Evolutionary conservation across 2,113 vertebrate species (phyloP).

Genomic region (Phasianus colchicus): DNA sequence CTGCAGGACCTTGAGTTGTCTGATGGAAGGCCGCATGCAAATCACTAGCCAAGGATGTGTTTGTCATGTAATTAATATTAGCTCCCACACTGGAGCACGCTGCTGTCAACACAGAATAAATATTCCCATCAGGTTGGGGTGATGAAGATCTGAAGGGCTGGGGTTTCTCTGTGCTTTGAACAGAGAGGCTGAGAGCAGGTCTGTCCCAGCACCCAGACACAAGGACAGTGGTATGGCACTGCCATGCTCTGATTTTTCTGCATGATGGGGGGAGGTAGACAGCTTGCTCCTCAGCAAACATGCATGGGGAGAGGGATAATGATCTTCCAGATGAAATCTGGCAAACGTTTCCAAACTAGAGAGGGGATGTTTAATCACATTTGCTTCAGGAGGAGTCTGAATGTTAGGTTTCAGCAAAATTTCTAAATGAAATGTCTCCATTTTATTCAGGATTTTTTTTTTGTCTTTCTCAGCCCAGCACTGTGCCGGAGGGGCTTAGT

Average conservation of each 20-base stretch:
- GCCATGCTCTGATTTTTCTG: background rate
- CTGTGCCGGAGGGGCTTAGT: background rate
- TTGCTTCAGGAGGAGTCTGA: slow-evolving; percentile 8
- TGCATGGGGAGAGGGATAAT: background rate
- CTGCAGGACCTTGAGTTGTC: slow-evolving; percentile 46
- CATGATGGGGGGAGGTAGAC: background rate
- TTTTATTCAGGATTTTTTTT: background rate
- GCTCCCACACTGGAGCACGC: slow-evolving; percentile 1
- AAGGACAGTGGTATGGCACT: rapidly evolving
- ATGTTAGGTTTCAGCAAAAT: slow-evolving; percentile 27
- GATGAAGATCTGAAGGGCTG: background rate
- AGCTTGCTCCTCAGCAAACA: background rate
- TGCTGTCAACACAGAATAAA: slow-evolving; percentile 53
- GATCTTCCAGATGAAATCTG: slow-evolving; percentile 39
- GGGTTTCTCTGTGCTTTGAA: background rate
- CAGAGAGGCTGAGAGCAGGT: background rate
- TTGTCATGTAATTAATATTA: slow-evolving; percentile 67
- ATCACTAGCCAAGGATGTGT: slow-evolving; percentile 62
- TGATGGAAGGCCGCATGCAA: slow-evolving; percentile 47
- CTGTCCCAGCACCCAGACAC: background rate
- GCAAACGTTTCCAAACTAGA: slow-evolving; percentile 40
- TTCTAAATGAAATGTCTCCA: slow-evolving; percentile 22
- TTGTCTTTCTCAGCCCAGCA: background rate
- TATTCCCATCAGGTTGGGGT: background rate
- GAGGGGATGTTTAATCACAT: slow-evolving; percentile 34